Evolutionary conservation across 2,113 vertebrate species (phyloP).

Genomic region (Poicephalus meyeri): DNA sequence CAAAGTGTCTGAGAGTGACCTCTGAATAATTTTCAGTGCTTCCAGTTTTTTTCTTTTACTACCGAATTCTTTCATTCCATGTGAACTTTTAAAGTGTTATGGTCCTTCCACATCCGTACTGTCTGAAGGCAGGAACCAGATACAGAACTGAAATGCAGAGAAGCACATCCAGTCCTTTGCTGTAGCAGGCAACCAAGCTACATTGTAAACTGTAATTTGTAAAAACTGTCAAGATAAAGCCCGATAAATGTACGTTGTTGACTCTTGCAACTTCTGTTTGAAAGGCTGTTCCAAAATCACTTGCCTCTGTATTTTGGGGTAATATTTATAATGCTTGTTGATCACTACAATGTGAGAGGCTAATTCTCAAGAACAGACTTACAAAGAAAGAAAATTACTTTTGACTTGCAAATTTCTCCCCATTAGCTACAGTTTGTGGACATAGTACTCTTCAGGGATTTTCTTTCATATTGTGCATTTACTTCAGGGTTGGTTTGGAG

Average conservation of each 20-base stretch:
- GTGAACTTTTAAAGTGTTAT: background rate
- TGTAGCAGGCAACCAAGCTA: background rate
- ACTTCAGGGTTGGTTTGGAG: background rate
- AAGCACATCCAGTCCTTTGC: background rate
- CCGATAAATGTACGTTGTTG: background rate
- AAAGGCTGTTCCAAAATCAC: conserved; percentile 28
- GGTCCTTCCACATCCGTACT: background rate
- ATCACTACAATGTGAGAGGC: conserved; percentile 27
- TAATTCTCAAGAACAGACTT: conserved; percentile 47
- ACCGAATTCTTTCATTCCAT: background rate
- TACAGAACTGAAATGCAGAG: background rate
- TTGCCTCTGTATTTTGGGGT: conserved; percentile 44
- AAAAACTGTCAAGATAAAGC: conserved; percentile 26
- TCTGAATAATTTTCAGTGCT: background rate
- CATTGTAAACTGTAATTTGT: background rate
- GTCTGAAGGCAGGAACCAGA: background rate
- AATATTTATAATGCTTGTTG: conserved; percentile 54
- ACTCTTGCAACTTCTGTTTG: conserved; percentile 7
- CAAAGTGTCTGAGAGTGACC: background rate
- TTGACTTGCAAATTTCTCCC: conserved; percentile 54
- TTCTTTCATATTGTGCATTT: conserved; percentile 16
- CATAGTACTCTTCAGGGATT: conserved; percentile 29
- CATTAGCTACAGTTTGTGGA: conserved; percentile 36
- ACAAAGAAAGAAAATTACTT: conserved; percentile 61
- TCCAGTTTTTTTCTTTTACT: background rate